A percentile compares a stretch with the other conserved stretches of the same genome.
phyloP scores from a whole-genome alignment of 2,888 invertebrate genomes.

The Drosophila testacea region DNA sequence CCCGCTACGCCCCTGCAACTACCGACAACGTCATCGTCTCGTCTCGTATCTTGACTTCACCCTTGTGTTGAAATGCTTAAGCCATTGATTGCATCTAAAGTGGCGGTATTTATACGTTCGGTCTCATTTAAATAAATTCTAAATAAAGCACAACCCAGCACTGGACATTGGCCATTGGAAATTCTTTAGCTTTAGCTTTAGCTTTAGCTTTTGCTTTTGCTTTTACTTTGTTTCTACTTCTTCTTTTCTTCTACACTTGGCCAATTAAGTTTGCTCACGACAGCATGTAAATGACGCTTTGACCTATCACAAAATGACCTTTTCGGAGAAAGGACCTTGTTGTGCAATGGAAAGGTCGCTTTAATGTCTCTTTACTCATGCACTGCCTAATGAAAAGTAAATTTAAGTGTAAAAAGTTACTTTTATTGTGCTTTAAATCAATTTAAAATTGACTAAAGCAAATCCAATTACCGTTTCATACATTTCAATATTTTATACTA shows the following conservation, averaged over 20 bases:
- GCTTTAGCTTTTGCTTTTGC: background rate
- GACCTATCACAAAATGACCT: constrained; percentile 62
- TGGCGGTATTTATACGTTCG: constrained; percentile 79
- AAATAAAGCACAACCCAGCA: constrained; percentile 68
- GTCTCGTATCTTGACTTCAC: constrained; percentile 65
- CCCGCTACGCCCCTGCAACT: background rate
- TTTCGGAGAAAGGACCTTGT: constrained; percentile 15
- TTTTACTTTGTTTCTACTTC: constrained; percentile 1
- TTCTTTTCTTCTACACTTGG: constrained; percentile 48
- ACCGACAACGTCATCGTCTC: background rate
- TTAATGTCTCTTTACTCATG: constrained; percentile 4
- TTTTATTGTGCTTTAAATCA: background rate
- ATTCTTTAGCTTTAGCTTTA: background rate
- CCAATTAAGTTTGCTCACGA: constrained; percentile 70
- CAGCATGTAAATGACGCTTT: constrained; percentile 63
- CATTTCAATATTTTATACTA: background rate
- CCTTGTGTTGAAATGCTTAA: constrained; percentile 78
- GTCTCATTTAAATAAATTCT: constrained; percentile 79
- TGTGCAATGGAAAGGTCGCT: constrained; percentile 19
- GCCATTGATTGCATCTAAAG: constrained; percentile 80
- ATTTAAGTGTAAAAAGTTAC: background rate
- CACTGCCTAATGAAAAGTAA: too few relatives aligned
- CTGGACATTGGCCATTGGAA: constrained; percentile 31
- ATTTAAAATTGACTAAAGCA: background rate
- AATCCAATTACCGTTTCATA: background rate